phyloP scores from a whole-genome alignment of 1,140 invertebrate species.

The Physella acuta region DNA sequence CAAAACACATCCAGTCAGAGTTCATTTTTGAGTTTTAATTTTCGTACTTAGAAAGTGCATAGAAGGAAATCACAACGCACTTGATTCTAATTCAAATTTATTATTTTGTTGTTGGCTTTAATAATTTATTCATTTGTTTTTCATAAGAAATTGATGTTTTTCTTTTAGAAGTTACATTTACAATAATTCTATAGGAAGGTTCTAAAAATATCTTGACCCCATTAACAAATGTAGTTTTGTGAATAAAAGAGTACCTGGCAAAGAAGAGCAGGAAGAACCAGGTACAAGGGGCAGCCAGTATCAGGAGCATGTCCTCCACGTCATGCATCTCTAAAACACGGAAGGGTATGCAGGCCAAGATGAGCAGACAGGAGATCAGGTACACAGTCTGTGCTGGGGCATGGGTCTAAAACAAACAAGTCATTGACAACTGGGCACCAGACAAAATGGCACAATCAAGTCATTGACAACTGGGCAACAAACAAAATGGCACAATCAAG shows the following conservation, averaged over 20 bases:
- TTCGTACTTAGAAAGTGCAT: too few relatives aligned
- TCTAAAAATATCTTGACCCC: conserved; percentile 1
- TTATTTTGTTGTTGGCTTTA: background rate
- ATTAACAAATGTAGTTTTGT: too few relatives aligned
- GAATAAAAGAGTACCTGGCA: conserved; percentile 81
- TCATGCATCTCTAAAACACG: conserved; percentile 66
- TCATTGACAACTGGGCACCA: too few relatives aligned
- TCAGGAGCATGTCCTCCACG: conserved; percentile 86
- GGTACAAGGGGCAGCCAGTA: conserved; percentile 88
- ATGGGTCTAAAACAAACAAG: conserved; percentile 5
- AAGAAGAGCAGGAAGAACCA: conserved; percentile 99
- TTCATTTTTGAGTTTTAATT: too few relatives aligned
- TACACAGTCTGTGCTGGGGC: conserved; percentile 66
- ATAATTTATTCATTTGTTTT: background rate
- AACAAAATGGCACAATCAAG: too few relatives aligned
- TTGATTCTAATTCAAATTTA: too few relatives aligned
- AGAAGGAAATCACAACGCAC: too few relatives aligned
- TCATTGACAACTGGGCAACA: too few relatives aligned
- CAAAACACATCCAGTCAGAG: too few relatives aligned
- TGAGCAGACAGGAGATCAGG: conserved; percentile 87
- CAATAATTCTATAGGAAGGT: background rate
- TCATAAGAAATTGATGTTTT: background rate
- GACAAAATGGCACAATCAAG: too few relatives aligned
- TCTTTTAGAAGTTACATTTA: background rate
- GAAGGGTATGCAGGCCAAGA: conserved; percentile 88